phyloP scores from a whole-genome alignment of 2,113 vertebrate genomes.

The Nanorana parkeri region DNA sequence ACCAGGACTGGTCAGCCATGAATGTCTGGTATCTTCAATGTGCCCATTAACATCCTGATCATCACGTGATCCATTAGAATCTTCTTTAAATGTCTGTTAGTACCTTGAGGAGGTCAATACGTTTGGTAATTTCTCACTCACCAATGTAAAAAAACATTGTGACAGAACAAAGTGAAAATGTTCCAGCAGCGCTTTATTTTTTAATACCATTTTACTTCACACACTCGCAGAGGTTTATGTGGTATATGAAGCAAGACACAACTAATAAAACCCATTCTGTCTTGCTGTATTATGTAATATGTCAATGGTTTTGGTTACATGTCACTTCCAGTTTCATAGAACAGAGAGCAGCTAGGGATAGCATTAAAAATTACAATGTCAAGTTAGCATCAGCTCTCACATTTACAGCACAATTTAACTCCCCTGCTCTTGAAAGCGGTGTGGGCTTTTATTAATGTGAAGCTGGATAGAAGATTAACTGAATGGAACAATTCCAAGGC shows the following conservation, averaged over 20 bases:
- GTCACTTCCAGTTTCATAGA: slow-evolving; percentile 51
- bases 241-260: slow-evolving; percentile 48
- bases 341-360: slow-evolving; percentile 36
- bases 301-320: slow-evolving; percentile 45
- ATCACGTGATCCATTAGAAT: too few relatives aligned
- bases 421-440: background rate
- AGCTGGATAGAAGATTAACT: background rate
- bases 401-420: slow-evolving; percentile 14
- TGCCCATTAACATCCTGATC: too few relatives aligned
- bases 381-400: slow-evolving; percentile 27
- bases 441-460: background rate
- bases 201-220: slow-evolving; percentile 25
- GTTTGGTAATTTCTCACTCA: slow-evolving; percentile 6
- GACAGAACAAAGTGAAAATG: background rate
- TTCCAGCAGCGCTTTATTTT: background rate
- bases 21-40: too few relatives aligned
- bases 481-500: background rate
- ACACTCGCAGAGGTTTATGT: slow-evolving; percentile 46
- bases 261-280: slow-evolving; percentile 47
- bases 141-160: slow-evolving; percentile 1
- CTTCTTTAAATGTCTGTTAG: too few relatives aligned
- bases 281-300: slow-evolving; percentile 51
- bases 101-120: background rate
- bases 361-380: slow-evolving; percentile 48
- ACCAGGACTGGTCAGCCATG: too few relatives aligned